These are phyloP conservation scores for Pygoscelis antarcticus DNA, from an alignment of 2,113 vertebrate species.

Conservation along the genomic window DNA sequence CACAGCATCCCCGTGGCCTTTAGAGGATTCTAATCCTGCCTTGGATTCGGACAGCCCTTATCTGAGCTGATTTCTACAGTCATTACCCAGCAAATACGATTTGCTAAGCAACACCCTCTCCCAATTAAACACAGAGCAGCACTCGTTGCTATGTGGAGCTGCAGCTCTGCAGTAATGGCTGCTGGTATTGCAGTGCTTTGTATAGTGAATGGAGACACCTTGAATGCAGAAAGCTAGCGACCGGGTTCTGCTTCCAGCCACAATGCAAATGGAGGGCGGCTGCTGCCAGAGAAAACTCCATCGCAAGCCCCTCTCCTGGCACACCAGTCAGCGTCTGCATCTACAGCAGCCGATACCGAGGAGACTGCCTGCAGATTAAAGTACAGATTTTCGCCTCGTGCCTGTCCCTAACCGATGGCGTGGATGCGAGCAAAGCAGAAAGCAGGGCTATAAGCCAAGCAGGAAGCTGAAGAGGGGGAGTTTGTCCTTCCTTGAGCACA, in stretches of 20 bases:
- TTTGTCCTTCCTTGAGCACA: background rate
- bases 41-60: background rate
- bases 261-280: rapidly evolving
- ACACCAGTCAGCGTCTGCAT: background rate
- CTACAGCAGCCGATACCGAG: rapidly evolving
- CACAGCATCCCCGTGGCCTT: background rate
- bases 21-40: background rate
- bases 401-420: background rate
- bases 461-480: background rate
- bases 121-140: background rate
- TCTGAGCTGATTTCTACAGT: background rate
- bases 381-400: background rate
- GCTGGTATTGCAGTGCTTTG: background rate
- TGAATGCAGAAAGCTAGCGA: rapidly evolving
- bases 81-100: background rate
- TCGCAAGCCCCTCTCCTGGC: background rate
- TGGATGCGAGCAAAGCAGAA: background rate
- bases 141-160: background rate
- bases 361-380: background rate
- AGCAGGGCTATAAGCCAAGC: background rate
- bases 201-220: background rate
- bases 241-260: background rate
- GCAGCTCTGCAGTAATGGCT: background rate
- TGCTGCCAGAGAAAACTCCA: background rate
- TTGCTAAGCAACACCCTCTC: background rate